These are phyloP conservation scores for Sigmodon hispidus DNA, from an alignment of 2,113 vertebrate species.

Conservation along the genomic window DNA sequence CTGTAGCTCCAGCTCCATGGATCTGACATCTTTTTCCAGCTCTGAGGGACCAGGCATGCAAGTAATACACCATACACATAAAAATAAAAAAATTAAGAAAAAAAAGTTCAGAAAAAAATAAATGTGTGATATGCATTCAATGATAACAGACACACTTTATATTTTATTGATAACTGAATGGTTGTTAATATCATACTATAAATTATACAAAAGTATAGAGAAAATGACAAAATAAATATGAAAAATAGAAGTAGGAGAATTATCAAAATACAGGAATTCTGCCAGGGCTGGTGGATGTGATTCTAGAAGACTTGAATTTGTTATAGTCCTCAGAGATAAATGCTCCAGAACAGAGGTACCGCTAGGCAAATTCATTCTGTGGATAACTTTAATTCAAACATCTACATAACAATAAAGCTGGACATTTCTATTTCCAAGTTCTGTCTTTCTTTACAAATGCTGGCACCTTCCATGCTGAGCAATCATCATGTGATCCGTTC, in stretches of 20 bases:
- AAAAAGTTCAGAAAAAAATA: not conserved
- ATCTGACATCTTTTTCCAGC: not conserved
- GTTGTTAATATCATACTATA: not conserved
- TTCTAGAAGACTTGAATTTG: slow-evolving; percentile 60
- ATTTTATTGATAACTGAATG: not conserved
- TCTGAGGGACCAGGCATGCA: not conserved
- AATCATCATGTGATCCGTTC: slow-evolving; percentile 62
- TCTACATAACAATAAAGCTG: slow-evolving; percentile 49
- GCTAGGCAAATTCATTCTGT: slow-evolving; percentile 67
- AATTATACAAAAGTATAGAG: not conserved
- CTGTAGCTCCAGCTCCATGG: not conserved
- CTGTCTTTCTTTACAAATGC: slow-evolving; percentile 48
- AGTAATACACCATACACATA: not conserved
- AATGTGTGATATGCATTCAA: not conserved
- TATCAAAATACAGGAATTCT: not conserved
- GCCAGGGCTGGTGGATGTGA: not conserved
- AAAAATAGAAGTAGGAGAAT: not conserved
- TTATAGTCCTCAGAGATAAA: slow-evolving; percentile 75
- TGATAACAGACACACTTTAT: not conserved
- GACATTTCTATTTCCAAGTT: slow-evolving; percentile 56
- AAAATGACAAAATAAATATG: not conserved
- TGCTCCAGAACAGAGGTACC: slow-evolving; percentile 55
- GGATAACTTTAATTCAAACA: slow-evolving; percentile 66
- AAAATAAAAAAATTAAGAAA: not conserved
- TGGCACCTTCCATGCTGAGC: slow-evolving; percentile 67